Evolutionary conservation across 2,113 vertebrate genomes (phyloP).

Genomic region (Scatophagus argus): DNA sequence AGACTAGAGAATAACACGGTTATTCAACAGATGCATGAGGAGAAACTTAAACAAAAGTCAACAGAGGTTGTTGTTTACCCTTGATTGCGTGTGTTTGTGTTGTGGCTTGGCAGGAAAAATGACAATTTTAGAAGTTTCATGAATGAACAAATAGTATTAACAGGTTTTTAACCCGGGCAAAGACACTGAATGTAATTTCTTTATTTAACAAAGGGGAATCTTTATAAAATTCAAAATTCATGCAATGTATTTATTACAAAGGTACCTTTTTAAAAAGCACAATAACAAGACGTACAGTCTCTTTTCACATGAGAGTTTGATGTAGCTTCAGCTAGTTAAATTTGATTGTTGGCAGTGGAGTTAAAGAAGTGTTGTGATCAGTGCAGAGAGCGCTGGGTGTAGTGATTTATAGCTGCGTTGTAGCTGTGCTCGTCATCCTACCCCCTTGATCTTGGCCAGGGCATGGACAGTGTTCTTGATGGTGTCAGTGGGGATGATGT

Average conservation of each 20-base stretch:
- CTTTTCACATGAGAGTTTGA: not conserved
- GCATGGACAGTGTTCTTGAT: conserved; percentile 95
- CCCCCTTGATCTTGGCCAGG: conserved; percentile 93
- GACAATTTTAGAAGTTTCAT: not conserved
- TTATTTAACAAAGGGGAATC: not conserved
- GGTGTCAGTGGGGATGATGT: conserved; percentile 96
- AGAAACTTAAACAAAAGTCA: not conserved
- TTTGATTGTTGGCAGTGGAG: not conserved
- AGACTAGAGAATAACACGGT: not conserved
- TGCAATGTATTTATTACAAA: not conserved
- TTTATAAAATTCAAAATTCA: not conserved
- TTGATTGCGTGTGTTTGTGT: conserved; percentile 1
- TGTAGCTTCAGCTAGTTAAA: not conserved
- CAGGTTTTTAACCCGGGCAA: too few relatives aligned
- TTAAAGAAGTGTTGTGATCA: not conserved
- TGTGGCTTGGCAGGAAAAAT: not conserved
- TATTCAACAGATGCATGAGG: not conserved
- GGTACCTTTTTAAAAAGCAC: not conserved
- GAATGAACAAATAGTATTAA: not conserved
- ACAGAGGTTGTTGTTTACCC: not conserved
- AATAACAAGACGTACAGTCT: not conserved
- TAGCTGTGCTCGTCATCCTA: conserved; percentile 69
- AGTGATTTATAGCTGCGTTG: too few relatives aligned
- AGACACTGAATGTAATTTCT: not conserved
- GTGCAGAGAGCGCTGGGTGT: not conserved